These are phyloP conservation scores for Poeciliopsis gracilis DNA, from an alignment of 2,797 vertebrate genomes.

Conservation along the genomic window DNA sequence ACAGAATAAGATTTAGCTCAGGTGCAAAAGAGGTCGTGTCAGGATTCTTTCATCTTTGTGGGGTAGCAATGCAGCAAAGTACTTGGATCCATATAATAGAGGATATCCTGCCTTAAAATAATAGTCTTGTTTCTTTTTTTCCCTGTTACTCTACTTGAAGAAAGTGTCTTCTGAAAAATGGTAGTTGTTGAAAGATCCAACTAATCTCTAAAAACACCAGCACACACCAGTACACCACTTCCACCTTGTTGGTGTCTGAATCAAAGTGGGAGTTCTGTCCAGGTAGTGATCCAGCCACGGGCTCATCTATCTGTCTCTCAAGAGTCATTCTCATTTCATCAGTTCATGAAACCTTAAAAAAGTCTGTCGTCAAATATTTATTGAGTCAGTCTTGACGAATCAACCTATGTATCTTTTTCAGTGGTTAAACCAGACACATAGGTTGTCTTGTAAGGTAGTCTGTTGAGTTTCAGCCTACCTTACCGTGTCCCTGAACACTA, in stretches of 20 bases:
- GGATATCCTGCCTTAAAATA: neutral
- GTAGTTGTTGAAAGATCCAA: neutral
- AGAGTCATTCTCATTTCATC: neutral
- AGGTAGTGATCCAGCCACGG: neutral
- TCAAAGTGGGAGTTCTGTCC: neutral
- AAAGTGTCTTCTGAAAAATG: neutral
- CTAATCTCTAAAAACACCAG: neutral
- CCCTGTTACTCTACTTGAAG: neutral
- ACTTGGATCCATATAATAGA: neutral
- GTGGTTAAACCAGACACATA: neutral
- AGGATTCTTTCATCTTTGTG: neutral
- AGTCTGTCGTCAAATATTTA: neutral
- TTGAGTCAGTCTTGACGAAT: neutral
- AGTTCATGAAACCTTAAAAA: neutral
- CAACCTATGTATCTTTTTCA: neutral
- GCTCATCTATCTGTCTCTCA: neutral
- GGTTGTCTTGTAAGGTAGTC: too few species aligned
- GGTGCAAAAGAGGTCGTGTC: neutral
- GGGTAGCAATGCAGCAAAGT: neutral
- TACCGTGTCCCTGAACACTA: neutral
- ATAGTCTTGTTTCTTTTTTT: neutral
- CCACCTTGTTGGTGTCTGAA: neutral
- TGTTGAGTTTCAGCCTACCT: neutral
- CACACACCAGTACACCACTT: neutral
- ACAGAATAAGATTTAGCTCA: neutral